A percentile compares a stretch with the other conserved stretches of the same genome.
phyloP scores from a whole-genome alignment of 2,888 invertebrate genomes.

The Morpho achilles region DNA sequence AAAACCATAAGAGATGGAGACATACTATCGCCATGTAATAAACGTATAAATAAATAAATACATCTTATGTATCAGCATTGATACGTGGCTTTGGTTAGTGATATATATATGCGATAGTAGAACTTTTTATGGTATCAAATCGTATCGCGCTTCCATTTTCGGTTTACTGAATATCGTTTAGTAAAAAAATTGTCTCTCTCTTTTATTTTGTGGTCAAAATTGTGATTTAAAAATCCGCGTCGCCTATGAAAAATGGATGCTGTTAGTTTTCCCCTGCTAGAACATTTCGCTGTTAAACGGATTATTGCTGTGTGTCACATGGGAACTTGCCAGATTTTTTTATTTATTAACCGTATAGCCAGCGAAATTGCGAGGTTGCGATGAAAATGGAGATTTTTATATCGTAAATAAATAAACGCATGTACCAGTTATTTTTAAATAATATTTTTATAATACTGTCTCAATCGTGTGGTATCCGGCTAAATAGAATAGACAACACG shows the following conservation, averaged over 20 bases:
- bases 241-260: slow-evolving; percentile 28
- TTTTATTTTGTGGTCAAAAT: slow-evolving; percentile 30
- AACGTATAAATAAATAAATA: too few species aligned
- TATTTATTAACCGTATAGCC: slow-evolving; percentile 5
- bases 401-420: not conserved
- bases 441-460: too few species aligned
- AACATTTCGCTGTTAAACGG: slow-evolving; percentile 16
- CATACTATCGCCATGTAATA: too few species aligned
- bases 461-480: too few species aligned
- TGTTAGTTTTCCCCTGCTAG: slow-evolving; percentile 21
- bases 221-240: slow-evolving; percentile 31
- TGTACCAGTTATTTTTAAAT: too few species aligned
- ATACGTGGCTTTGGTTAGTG: too few species aligned
- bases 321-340: slow-evolving; percentile 11
- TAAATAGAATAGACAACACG: too few species aligned
- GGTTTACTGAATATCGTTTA: not conserved
- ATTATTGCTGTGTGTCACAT: slow-evolving; percentile 17
- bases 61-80: too few species aligned
- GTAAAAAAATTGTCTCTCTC: not conserved
- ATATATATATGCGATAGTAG: too few species aligned
- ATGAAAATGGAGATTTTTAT: slow-evolving; percentile 6
- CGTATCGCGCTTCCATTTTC: not conserved
- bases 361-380: slow-evolving; percentile 4
- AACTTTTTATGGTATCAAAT: not conserved
- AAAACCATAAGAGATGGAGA: too few species aligned